Percentiles rank a stretch among this genome's conserved stretches.
Evolutionary conservation across 2,888 invertebrate species (phyloP).

Genomic region (Willowsia nigromaculata): DNA sequence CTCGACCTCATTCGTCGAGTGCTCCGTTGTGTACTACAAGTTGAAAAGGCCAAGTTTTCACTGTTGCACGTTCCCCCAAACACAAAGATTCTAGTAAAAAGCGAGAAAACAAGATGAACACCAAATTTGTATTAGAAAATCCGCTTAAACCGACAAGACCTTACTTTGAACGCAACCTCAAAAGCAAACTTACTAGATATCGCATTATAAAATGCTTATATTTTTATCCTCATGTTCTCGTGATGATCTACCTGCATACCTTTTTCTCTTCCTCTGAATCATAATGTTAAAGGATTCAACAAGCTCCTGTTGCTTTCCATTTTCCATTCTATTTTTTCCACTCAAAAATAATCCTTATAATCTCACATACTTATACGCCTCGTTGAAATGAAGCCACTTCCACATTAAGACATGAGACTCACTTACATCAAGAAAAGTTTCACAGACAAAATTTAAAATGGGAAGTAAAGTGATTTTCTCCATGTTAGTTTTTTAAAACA

Average conservation of each 20-base stretch:
- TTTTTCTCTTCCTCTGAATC: neutral
- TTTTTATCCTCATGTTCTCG: neutral
- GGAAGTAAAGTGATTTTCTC: neutral
- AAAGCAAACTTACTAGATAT: neutral
- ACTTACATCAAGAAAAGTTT: neutral
- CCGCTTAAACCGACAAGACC: neutral
- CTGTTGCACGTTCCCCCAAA: neutral
- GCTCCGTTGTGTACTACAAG: no score
- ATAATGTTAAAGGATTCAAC: neutral
- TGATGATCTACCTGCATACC: neutral
- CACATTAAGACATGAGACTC: no score
- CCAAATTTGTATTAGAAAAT: neutral
- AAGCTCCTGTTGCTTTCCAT: conserved; percentile 15
- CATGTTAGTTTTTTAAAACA: neutral
- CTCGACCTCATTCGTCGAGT: neutral
- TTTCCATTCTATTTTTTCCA: neutral
- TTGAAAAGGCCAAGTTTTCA: neutral
- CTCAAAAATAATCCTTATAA: neutral
- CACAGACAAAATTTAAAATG: neutral
- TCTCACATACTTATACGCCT: neutral
- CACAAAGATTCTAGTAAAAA: neutral
- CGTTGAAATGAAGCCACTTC: neutral
- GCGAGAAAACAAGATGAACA: neutral
- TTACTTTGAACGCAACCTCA: no score
- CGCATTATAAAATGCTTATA: neutral